Evolutionary conservation across 2,113 vertebrate species (phyloP).

Genomic region (Indri indri): DNA sequence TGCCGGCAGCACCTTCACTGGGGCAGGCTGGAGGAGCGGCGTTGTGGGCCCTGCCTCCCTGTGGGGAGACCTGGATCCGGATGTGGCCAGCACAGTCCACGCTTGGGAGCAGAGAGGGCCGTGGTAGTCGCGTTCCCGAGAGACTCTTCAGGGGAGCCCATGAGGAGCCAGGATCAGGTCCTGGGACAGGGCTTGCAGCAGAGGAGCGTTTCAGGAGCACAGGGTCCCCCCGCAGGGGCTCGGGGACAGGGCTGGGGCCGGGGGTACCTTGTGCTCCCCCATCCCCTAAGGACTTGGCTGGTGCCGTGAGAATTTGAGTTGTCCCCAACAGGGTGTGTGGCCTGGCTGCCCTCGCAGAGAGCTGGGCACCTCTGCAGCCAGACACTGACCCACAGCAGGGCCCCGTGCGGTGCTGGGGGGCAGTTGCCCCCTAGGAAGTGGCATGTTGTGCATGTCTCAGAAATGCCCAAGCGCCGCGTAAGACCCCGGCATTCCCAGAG

Average conservation of each 20-base stretch:
- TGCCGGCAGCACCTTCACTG: accelerated
- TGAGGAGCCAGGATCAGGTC: no score
- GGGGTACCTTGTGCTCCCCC: not conserved
- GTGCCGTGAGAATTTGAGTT: accelerated
- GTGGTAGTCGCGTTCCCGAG: accelerated
- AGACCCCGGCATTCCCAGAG: not conserved
- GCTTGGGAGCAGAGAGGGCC: not conserved
- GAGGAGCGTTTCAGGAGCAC: accelerated
- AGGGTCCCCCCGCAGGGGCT: accelerated
- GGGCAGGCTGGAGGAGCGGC: no score
- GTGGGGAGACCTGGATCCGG: not conserved
- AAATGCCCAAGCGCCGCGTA: accelerated
- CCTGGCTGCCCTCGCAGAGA: not conserved
- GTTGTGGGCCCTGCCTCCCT: not conserved
- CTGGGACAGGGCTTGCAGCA: accelerated
- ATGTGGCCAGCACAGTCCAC: accelerated
- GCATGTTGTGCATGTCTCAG: accelerated
- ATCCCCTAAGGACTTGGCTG: not conserved
- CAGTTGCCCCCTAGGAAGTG: accelerated
- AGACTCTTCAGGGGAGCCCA: accelerated
- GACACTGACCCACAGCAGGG: accelerated
- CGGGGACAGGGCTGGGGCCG: not conserved
- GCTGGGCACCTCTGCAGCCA: not conserved
- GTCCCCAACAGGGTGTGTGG: not conserved
- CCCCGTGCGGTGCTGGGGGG: accelerated